Evolutionary conservation across 2,113 vertebrate genomes (phyloP).

Genomic region (Sterrhoptilus dennistouni): DNA sequence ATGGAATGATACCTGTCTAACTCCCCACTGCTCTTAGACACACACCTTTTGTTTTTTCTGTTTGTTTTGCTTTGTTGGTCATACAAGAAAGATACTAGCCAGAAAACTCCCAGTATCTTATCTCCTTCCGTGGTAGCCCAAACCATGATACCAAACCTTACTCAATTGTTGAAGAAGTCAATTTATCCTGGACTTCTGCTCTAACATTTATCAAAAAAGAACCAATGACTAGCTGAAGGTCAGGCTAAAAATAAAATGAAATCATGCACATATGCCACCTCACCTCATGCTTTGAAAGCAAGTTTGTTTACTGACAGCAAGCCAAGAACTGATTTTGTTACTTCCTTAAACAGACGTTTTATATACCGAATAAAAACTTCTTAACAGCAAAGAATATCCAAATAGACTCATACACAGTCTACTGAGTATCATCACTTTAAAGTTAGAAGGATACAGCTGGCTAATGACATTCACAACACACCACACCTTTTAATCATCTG

Average conservation of each 20-base stretch:
- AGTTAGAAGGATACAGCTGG: background rate
- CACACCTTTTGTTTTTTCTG: background rate
- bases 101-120: background rate
- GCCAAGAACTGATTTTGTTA: background rate
- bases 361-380: background rate
- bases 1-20: background rate
- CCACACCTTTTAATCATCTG: background rate
- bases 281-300: background rate
- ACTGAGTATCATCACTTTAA: background rate
- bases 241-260: conserved; percentile 28
- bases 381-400: background rate
- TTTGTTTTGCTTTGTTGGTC: background rate
- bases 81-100: background rate
- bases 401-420: background rate
- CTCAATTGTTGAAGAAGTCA: background rate
- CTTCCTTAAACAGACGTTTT: background rate
- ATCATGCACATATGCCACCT: background rate
- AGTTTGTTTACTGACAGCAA: background rate
- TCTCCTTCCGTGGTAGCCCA: background rate
- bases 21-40: background rate
- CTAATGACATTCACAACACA: background rate
- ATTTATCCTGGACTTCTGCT: background rate
- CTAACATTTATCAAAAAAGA: conserved; percentile 36
- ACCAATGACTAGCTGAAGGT: conserved; percentile 10
- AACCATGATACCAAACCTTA: background rate